Evolutionary conservation across 1,140 invertebrate genomes (phyloP).

Genomic region (Magallana gigas): DNA sequence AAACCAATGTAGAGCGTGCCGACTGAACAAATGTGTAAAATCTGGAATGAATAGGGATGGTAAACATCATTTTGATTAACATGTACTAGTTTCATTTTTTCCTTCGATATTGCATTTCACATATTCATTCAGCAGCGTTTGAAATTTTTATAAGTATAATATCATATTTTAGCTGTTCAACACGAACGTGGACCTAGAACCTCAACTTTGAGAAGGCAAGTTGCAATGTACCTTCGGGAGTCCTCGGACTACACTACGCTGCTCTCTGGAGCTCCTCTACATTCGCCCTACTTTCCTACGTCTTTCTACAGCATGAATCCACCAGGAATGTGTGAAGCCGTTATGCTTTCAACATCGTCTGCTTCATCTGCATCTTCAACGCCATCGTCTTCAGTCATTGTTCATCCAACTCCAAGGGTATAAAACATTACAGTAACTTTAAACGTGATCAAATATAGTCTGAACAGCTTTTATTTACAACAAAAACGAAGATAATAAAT

Average conservation of each 20-base stretch:
- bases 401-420: slow-evolving; percentile 74
- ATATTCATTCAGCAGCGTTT: too few relatives aligned
- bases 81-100: too few relatives aligned
- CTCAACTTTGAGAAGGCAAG: slow-evolving; percentile 92
- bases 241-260: slow-evolving; percentile 67
- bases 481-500: too few relatives aligned
- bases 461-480: too few relatives aligned
- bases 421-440: background rate
- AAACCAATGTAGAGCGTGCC: slow-evolving; percentile 97
- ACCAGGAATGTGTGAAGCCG: slow-evolving; percentile 60
- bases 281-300: slow-evolving; percentile 58
- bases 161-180: slow-evolving; percentile 90
- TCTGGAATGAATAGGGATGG: slow-evolving; percentile 99
- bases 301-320: slow-evolving; percentile 66
- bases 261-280: slow-evolving; percentile 59
- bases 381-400: slow-evolving; percentile 56
- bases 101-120: too few relatives aligned
- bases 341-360: slow-evolving; percentile 44
- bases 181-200: slow-evolving; percentile 97
- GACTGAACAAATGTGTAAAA: slow-evolving; percentile 97
- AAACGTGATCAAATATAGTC: too few relatives aligned
- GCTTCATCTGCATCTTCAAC: slow-evolving; percentile 33
- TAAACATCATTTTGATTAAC: slow-evolving; percentile 79
- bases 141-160: background rate
- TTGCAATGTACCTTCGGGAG: slow-evolving; percentile 85